Evolutionary conservation across 2,888 invertebrate genomes (phyloP), one percentile per base, ranked within the genome.

Genomic region (Dendrolimus pini): DNA sequence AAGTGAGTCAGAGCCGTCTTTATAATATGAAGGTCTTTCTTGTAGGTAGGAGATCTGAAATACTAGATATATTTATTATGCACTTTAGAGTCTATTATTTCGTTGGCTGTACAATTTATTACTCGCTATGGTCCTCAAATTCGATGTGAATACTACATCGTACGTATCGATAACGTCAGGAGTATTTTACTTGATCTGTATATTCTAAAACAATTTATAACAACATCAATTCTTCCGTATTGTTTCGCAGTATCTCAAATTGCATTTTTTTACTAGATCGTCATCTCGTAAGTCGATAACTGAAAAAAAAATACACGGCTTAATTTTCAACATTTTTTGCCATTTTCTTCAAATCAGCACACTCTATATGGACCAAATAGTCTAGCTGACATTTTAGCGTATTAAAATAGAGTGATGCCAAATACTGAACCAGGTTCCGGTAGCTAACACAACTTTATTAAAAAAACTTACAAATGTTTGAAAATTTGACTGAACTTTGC

Each of bases 1-100:
- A 96, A 92, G 73, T 96, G 95, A 78, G 95, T 94, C 14, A 96
- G 70, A 13, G 94, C 94, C 41, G 94, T 88, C 81, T 96, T 95
- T 41, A 94, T 93, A 89, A 95, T 93, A 62, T 87, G 47, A 72
- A 57, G 54, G 62, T 55, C 54, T 59, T 60, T 12, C 60, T 54
- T 1, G 61, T 54, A 52, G 61, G 55, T 3, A 63, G 12, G 8
- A 58, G 42, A 52, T 62, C 60, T 1, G 60, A 41, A 2, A 70
- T 55, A 61, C 78, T 79, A 13, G 76, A 72, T 53, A 81, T 72
- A 64, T 76, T 80, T 2, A 80, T 64, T 12, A 80, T 65, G 13
- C 68, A 69, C 80, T 60, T 76, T 72, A n/a, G 63, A 71, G 61
- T 74, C 65, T 42, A 66, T 65, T 52, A 79, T 59, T 41, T 62